These are phyloP conservation scores for Phymanthus crucifer DNA, from an alignment of 92 coral and sea anemone genomes.

Conservation along the genomic window DNA sequence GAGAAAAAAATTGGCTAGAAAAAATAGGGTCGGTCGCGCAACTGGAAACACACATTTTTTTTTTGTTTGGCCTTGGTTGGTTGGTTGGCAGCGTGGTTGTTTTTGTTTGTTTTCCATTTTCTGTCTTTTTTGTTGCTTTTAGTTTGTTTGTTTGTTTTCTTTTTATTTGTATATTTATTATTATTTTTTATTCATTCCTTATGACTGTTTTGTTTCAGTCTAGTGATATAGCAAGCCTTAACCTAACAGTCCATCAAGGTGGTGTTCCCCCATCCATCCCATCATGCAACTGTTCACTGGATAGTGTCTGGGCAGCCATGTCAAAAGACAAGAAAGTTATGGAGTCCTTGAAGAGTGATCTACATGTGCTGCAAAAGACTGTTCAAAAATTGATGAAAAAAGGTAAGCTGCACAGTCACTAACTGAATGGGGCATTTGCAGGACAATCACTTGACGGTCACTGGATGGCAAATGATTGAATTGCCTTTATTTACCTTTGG, in stretches of 20 bases:
- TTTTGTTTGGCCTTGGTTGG: background rate
- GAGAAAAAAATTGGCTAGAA: too few species aligned
- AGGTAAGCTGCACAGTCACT: background rate
- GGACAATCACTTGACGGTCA: too few species aligned
- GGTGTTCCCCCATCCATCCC: background rate
- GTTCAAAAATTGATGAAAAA: background rate
- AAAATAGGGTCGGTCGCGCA: too few species aligned
- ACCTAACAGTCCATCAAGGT: conserved; percentile 43
- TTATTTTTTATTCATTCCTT: background rate
- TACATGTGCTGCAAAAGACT: background rate
- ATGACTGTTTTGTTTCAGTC: conserved; percentile 3
- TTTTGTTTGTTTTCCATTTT: background rate
- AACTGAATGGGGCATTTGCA: too few species aligned
- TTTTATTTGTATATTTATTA: background rate
- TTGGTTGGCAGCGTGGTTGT: background rate
- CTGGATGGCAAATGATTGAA: too few species aligned
- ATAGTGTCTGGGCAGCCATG: conserved; percentile 17
- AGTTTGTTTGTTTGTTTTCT: background rate
- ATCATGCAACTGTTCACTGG: conserved; percentile 35
- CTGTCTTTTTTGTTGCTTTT: background rate
- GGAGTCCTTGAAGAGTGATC: conserved; percentile 3
- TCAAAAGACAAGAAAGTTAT: conserved; percentile 10
- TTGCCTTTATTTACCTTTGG: too few species aligned
- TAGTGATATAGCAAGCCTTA: conserved; percentile 38
- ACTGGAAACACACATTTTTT: too few species aligned